Evolutionary conservation across 1,140 invertebrate genomes (phyloP), one percentile per base, ranked within the genome.

Genomic region (Drosophila orosa): DNA sequence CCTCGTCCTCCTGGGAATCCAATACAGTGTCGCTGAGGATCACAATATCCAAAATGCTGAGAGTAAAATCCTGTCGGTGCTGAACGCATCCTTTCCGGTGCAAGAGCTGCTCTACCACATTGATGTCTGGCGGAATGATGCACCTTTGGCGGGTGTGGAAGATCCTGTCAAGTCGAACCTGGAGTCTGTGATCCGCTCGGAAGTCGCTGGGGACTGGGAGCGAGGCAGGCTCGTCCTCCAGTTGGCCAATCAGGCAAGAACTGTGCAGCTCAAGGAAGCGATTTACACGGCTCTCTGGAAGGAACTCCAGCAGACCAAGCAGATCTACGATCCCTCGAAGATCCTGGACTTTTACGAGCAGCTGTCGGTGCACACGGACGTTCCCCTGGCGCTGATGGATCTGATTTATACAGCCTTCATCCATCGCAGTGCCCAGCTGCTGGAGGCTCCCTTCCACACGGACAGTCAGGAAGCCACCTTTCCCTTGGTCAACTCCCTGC

Each of bases 211-310:
- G 0, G 77, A 90, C 24, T 89, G 84, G 84, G 44, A 80, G 15
- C 77, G 84, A 13, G 74, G 60, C 0, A 50, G 45, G 12, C 15
- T 58, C 0, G 66, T 84, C 22, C 44, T 89, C 1, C 40, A 68
- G 3, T 10, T 89, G 39, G 69, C 85, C 0, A 54, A 42, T 31
- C n/a, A 52, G 40, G 63, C 77, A 3, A 72, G 62, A 17, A 80
- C 77, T 1, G n/a, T 44, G 24, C 52, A 89, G 15, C 77, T 89
- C 0, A 89, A 80, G 33, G 47, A 52, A 24, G 85, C 80, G 22
- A 83, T 89, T 13, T 89, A 84, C 44, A 76, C 69, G 6, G 84
- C 74, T 3, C 39, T 89, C 15, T 89, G 84, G 84, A 60, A 78
- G 48, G 84, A 89, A 24, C 22, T 89, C n/a, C 80, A 84, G 58